Evolutionary conservation across 2,888 invertebrate genomes (phyloP).

Genomic region (Zaprionus bogoriensis): DNA sequence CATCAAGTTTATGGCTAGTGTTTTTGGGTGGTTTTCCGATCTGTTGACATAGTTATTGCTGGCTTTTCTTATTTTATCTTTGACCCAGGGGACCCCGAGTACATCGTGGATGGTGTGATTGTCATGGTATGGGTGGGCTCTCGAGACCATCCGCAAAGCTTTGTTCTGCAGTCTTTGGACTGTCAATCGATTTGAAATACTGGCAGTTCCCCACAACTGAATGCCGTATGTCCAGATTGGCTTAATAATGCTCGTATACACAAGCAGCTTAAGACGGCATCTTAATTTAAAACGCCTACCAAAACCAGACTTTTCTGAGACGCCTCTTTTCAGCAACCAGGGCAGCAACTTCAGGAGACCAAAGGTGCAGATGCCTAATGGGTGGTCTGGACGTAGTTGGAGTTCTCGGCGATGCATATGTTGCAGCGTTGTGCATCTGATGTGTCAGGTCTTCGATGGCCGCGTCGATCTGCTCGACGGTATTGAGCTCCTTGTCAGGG

Average conservation of each 20-base stretch:
- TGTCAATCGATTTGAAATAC: neutral
- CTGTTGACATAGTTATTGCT: neutral
- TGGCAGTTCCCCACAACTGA: neutral
- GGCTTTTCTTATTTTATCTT: neutral
- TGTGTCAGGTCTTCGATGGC: too few species aligned
- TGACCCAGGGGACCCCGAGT: neutral
- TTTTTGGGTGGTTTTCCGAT: neutral
- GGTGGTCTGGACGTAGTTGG: too few species aligned
- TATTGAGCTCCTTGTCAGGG: too few species aligned
- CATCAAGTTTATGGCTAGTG: neutral
- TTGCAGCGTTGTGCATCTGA: too few species aligned
- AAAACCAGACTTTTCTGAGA: too few species aligned
- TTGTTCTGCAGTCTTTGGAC: neutral
- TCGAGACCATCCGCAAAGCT: neutral
- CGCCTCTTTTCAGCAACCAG: too few species aligned
- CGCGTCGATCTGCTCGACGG: too few species aligned
- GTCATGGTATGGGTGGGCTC: neutral
- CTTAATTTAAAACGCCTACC: too few species aligned
- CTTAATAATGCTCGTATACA: neutral
- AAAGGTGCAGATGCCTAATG: too few species aligned
- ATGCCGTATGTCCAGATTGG: conserved; percentile 6
- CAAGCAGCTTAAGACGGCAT: neutral
- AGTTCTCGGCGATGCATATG: too few species aligned
- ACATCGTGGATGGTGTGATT: neutral
- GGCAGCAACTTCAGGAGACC: too few species aligned